A percentile compares a stretch with the other conserved stretches of the same genome.
These are phyloP conservation scores for Timandra comae DNA, from an alignment of 2,888 invertebrate genomes.

Conservation along the genomic window DNA sequence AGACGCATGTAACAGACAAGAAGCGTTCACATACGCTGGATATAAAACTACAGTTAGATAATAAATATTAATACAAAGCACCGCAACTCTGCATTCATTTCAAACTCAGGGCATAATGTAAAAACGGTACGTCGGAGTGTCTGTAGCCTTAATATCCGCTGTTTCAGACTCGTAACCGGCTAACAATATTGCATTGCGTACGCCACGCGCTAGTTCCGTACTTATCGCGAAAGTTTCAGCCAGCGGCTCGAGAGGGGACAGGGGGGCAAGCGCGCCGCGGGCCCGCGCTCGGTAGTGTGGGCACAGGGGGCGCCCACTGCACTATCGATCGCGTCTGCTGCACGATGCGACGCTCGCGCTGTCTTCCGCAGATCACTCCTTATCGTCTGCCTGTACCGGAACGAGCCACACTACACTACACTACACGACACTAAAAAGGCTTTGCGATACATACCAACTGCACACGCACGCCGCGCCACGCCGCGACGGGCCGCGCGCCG, in stretches of 20 bases:
- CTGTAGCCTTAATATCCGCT: constrained; percentile 73
- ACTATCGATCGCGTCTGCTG: constrained; percentile 74
- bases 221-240: constrained; percentile 76
- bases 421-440: constrained; percentile 55
- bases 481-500: not conserved
- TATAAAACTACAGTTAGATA: constrained; percentile 34
- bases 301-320: constrained; percentile 46
- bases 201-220: constrained; percentile 74
- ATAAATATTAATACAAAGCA: constrained; percentile 59
- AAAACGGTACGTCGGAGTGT: constrained; percentile 58
- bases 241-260: constrained; percentile 37
- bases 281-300: too few species aligned
- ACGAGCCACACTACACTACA: constrained; percentile 52
- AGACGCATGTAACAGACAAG: too few species aligned
- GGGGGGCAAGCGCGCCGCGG: constrained; percentile 20
- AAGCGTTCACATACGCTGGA: constrained; percentile 19
- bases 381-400: constrained; percentile 55
- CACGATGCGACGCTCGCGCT: constrained; percentile 56
- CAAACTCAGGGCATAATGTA: constrained; percentile 59
- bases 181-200: constrained; percentile 77
- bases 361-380: constrained; percentile 75
- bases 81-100: constrained; percentile 58
- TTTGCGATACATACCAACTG: constrained; percentile 38
- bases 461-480: constrained; percentile 38
- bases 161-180: constrained; percentile 72